Evolutionary conservation across 2,797 vertebrate genomes (phyloP), one percentile per base, ranked within the genome.

Genomic region (Triplophysa bombifrons): DNA sequence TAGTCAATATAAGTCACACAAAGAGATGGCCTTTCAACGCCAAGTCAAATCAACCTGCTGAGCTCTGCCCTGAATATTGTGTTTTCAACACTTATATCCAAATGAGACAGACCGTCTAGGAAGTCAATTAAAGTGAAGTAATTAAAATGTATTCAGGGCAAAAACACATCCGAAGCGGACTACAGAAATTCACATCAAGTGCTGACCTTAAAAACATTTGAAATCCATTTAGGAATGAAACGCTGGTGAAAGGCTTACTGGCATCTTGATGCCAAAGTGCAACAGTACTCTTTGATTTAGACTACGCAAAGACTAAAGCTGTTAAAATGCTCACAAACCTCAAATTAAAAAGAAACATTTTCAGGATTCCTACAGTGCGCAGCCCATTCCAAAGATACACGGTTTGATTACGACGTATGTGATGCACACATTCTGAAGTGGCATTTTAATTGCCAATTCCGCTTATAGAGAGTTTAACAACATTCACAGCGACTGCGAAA

Each of bases 121-220:
- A 78, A 80, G 77, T 82, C 74, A 68, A 74, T 80, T 79, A 78
- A 74, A 79, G 63, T 20, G 4, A 70, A 82, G 64, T 68, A 53
- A 74, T 74, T 65, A 64, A 76, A 66, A 81, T 51, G 74, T n/a
- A 74, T 80, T 74, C 58, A 74, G 46, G 60, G 68, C 63, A 67
- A 72, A 63, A 73, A 68, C 22, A 71, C 17, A 13, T 68, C 50
- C 46, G 41, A 70, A 69, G 53, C 22, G 6, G 25, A 16, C 55
- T 22, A 34, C 17, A 77, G 14, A 50, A 41, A 61, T 51, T 48
- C 14, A 14, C 13, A 80, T 20, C 7, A 1, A 68, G 63, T 10
- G 0, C 25, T 61, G 63, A 72, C 38, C 64, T 83, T 65, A 72
- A 64, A 3, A 63, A 25, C 25, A 41, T 61, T 17, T 16, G 27